Conservation (phyloP, 2,113 vertebrate species). For the Strix uralensis region DNA sequence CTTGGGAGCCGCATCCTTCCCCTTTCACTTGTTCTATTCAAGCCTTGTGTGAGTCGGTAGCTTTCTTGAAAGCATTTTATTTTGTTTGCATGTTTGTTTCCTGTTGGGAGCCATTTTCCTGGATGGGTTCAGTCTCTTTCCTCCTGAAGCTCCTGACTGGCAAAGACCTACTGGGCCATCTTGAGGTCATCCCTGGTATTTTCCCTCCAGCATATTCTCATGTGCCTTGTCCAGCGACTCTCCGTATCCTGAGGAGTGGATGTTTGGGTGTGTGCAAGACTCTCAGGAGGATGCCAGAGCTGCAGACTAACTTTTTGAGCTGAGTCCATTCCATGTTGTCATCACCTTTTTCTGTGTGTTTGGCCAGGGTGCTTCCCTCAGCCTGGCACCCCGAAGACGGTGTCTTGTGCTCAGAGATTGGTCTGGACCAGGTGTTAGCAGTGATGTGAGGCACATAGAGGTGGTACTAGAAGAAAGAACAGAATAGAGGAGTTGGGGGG, state of each 20-base stretch:
- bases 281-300: fast-evolving
- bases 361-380: not conserved
- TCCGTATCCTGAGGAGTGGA: not conserved
- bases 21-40: not conserved
- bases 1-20: not conserved
- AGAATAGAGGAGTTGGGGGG: not conserved
- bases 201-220: slow-evolving; percentile 29
- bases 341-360: not conserved
- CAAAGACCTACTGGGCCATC: slow-evolving; percentile 65
- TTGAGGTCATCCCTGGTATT: slow-evolving; percentile 66
- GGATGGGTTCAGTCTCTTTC: slow-evolving; percentile 18
- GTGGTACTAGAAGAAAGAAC: not conserved
- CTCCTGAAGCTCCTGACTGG: slow-evolving; percentile 34
- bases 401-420: not conserved
- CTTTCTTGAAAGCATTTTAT: slow-evolving; percentile 33
- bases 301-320: not conserved
- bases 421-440: not conserved
- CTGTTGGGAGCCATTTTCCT: slow-evolving; percentile 58
- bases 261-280: not conserved
- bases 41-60: not conserved
- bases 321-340: not conserved
- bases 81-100: slow-evolving; percentile 20
- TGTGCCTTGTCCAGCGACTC: not conserved
- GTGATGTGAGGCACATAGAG: not conserved
- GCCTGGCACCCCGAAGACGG: not conserved